phyloP scores from a whole-genome alignment of 2,113 vertebrate species.

The Choloepus hoffmanni region DNA sequence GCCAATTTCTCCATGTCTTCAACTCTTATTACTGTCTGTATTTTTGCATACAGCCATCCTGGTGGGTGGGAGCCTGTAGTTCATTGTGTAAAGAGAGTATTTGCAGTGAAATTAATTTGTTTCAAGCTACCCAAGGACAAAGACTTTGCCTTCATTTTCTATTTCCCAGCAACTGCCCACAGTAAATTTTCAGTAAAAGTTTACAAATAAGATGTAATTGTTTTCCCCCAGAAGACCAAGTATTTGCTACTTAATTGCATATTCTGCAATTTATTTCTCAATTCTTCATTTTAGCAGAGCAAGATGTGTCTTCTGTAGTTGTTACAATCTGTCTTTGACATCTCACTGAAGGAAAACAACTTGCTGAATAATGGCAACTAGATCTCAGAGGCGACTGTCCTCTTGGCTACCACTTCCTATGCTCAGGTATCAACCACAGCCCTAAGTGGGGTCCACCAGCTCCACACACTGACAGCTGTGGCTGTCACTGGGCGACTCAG shows the following conservation, averaged over 20 bases:
- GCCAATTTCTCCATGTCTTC: neutral
- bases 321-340: neutral
- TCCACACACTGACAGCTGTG: neutral
- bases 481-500: neutral
- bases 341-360: neutral
- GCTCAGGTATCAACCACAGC: conserved; percentile 61
- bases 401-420: conserved; percentile 68
- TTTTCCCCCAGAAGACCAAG: neutral
- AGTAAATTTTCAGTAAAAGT: neutral
- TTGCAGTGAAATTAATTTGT: neutral
- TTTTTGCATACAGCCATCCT: neutral
- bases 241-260: neutral
- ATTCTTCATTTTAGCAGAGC: neutral
- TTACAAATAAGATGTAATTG: neutral
- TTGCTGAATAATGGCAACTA: neutral
- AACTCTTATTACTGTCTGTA: neutral
- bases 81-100: neutral
- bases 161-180: neutral
- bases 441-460: too few species aligned
- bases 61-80: too few species aligned
- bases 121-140: neutral
- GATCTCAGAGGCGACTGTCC: neutral
- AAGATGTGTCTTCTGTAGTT: neutral
- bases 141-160: neutral
- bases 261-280: neutral